These are phyloP conservation scores for Amphiprion ocellaris DNA, from an alignment of 2,113 vertebrate species.

Conservation along the genomic window DNA sequence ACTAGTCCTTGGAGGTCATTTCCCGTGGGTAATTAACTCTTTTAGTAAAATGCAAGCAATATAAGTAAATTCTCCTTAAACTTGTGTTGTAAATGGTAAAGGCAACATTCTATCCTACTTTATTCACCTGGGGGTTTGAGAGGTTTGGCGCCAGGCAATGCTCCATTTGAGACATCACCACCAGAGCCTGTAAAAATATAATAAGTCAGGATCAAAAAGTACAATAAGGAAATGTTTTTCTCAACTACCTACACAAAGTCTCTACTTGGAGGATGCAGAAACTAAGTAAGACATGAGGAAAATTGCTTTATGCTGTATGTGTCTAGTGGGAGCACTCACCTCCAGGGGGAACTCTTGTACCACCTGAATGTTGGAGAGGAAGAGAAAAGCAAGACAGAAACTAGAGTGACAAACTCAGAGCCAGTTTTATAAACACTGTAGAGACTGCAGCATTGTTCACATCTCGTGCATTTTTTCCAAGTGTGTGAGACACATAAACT, in stretches of 20 bases:
- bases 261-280: background rate
- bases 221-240: background rate
- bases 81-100: background rate
- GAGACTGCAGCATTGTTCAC: background rate
- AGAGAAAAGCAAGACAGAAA: conserved; percentile 15
- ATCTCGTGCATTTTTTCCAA: background rate
- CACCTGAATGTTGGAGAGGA: conserved; percentile 22
- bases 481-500: background rate
- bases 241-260: background rate
- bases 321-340: conserved; percentile 35
- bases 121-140: conserved; percentile 82
- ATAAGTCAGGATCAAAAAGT: background rate
- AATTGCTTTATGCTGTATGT: background rate
- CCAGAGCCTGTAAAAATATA: conserved; percentile 58
- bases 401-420: background rate
- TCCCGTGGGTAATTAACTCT: too few relatives aligned
- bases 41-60: background rate
- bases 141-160: conserved; percentile 77
- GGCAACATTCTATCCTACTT: conserved; percentile 1
- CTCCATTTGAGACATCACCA: conserved; percentile 50
- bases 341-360: conserved; percentile 58
- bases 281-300: background rate
- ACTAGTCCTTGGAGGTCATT: too few relatives aligned
- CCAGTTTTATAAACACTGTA: background rate
- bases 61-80: background rate